These are phyloP conservation scores for Tragelaphus imberbis DNA, from an alignment of 2,113 vertebrate species.

Conservation along the genomic window DNA sequence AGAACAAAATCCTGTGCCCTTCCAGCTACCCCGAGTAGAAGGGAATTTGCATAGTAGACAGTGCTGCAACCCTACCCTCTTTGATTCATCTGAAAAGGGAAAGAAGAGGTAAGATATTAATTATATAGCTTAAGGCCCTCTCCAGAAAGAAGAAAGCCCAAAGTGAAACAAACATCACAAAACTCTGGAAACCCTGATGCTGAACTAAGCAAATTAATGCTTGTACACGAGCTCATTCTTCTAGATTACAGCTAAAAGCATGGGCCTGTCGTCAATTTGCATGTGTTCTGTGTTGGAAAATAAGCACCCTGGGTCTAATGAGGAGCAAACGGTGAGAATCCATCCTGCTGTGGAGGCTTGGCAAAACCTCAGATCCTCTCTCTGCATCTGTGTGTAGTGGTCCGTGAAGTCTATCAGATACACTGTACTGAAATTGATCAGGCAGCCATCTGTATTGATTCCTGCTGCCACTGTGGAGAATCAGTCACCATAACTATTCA, in stretches of 20 bases:
- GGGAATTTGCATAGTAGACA: not conserved
- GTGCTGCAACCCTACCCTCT: not conserved
- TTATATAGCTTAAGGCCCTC: not conserved
- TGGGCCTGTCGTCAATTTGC: not conserved
- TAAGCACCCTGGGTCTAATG: not conserved
- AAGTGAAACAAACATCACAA: not conserved
- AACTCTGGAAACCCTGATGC: not conserved
- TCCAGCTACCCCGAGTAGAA: not conserved
- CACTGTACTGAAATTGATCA: not conserved
- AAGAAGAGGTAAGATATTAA: not conserved
- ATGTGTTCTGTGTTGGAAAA: slow-evolving; percentile 11
- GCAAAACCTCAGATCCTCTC: not conserved
- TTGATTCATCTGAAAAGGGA: not conserved
- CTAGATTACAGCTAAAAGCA: slow-evolving; percentile 18
- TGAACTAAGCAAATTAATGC: not conserved
- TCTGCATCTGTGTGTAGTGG: not conserved
- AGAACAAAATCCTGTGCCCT: not conserved
- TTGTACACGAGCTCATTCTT: not conserved
- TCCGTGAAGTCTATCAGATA: slow-evolving; percentile 20
- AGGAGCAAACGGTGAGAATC: slow-evolving; percentile 16
- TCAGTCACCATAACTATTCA: slow-evolving; percentile 25
- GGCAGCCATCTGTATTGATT: slow-evolving; percentile 40
- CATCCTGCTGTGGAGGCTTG: not conserved
- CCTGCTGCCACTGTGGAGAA: not conserved
- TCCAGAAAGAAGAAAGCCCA: not conserved